Conservation (phyloP, 2,888 invertebrate genomes). For the Glaucopsyche alexis region DNA sequence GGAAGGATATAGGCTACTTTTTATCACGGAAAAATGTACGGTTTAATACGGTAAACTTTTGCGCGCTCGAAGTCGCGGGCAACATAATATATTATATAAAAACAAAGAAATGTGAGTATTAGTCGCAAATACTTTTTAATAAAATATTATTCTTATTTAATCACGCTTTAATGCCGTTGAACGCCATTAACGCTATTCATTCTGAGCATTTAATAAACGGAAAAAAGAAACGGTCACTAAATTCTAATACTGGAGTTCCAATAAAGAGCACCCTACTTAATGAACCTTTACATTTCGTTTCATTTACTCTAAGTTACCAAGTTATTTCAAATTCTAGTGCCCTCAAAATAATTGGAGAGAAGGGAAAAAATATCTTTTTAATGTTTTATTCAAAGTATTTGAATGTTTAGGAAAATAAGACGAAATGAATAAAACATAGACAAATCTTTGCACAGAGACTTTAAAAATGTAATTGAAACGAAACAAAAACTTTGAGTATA, state of each 20-base stretch:
- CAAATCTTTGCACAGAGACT: neutral
- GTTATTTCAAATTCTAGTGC: constrained; percentile 14
- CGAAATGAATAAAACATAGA: constrained; percentile 7
- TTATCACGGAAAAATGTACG: no score
- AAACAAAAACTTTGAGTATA: no score
- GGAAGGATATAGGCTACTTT: no score
- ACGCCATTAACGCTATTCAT: neutral
- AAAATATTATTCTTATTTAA: neutral
- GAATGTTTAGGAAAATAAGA: neutral
- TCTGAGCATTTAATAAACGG: constrained; percentile 10
- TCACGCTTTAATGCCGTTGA: neutral
- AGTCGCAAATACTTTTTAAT: neutral
- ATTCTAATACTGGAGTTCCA: constrained; percentile 21
- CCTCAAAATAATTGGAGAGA: constrained; percentile 15
- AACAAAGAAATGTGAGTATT: no score
- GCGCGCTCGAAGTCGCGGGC: no score
- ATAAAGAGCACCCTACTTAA: constrained; percentile 2
- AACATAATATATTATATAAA: no score
- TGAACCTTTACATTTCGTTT: constrained; percentile 24
- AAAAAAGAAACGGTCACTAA: constrained; percentile 22
- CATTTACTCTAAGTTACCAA: constrained; percentile 4
- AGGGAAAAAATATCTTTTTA: constrained; percentile 18
- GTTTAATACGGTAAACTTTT: no score
- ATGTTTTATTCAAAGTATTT: constrained; percentile 10
- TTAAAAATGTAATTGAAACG: neutral